A percentile compares a stretch with the other conserved stretches of the same genome.
Conservation (phyloP, 2,888 invertebrate genomes). For the Cataglyphis cursor region DNA sequence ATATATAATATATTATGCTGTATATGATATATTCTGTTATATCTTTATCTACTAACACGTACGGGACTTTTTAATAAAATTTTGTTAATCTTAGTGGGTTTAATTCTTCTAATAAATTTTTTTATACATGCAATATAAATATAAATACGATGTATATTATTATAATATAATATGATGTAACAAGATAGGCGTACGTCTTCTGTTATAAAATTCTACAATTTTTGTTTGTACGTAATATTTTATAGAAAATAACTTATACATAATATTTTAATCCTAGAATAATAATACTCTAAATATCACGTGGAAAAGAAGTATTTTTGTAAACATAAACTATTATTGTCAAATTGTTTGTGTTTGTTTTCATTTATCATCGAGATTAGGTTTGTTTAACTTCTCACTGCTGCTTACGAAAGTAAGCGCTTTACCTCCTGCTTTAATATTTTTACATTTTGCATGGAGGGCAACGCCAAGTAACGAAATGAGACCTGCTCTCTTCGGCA, state of each 20-base stretch:
- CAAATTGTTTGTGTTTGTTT: constrained; percentile 33
- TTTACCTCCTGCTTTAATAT: neutral
- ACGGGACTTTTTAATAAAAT: neutral
- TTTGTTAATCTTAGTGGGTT: neutral
- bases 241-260: neutral
- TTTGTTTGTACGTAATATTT: neutral
- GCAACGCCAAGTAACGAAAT: neutral
- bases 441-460: constrained; percentile 28
- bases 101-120: constrained; percentile 2
- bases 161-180: neutral
- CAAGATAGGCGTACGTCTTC: neutral
- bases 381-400: constrained; percentile 38
- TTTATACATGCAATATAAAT: constrained; percentile 10
- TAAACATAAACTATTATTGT: constrained; percentile 41
- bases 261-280: neutral
- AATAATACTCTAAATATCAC: neutral
- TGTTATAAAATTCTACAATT: constrained; percentile 7
- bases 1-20: neutral
- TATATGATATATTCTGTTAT: neutral
- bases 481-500: neutral
- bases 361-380: constrained; percentile 4
- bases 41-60: neutral
- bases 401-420: constrained; percentile 27
- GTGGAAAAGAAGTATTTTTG: neutral
- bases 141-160: neutral